These are phyloP conservation scores for Homarus americanus DNA, from an alignment of 1,140 invertebrate species.

Conservation along the genomic window DNA sequence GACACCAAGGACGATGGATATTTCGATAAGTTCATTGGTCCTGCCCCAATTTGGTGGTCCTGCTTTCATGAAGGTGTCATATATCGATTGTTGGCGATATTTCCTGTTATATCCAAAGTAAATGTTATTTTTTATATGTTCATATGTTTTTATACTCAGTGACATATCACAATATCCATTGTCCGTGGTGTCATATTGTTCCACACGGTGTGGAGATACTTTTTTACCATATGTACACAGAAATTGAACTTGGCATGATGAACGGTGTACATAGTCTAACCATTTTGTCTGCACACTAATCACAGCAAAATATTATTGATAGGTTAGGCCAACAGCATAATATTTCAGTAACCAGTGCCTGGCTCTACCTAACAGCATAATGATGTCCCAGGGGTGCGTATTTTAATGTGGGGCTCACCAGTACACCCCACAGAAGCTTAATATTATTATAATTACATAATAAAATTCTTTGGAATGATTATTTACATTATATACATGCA, in stretches of 20 bases:
- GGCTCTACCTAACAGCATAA: not conserved
- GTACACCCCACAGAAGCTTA: slow-evolving; percentile 61
- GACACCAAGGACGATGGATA: too few species aligned
- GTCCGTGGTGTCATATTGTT: too few species aligned
- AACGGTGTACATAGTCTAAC: not conserved
- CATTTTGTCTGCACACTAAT: not conserved
- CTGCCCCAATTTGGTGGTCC: too few species aligned
- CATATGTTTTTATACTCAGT: too few species aligned
- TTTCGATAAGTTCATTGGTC: too few species aligned
- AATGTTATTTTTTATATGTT: too few species aligned
- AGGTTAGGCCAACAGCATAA: not conserved
- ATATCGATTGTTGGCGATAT: too few species aligned
- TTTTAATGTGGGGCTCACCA: slow-evolving; percentile 58
- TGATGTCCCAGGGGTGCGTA: not conserved
- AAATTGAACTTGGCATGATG: not conserved
- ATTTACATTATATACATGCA: slow-evolving; percentile 72
- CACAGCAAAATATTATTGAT: not conserved
- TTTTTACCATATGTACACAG: too few species aligned
- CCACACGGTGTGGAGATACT: too few species aligned
- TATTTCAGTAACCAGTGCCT: not conserved
- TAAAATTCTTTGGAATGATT: slow-evolving; percentile 74
- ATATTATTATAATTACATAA: slow-evolving; percentile 72
- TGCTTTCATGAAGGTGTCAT: too few species aligned
- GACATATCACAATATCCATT: too few species aligned
- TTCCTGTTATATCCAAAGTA: too few species aligned